These are phyloP conservation scores for Arbacia lixula DNA, from an alignment of 53 echinoderm and acorn worm genomes.

Conservation along the genomic window DNA sequence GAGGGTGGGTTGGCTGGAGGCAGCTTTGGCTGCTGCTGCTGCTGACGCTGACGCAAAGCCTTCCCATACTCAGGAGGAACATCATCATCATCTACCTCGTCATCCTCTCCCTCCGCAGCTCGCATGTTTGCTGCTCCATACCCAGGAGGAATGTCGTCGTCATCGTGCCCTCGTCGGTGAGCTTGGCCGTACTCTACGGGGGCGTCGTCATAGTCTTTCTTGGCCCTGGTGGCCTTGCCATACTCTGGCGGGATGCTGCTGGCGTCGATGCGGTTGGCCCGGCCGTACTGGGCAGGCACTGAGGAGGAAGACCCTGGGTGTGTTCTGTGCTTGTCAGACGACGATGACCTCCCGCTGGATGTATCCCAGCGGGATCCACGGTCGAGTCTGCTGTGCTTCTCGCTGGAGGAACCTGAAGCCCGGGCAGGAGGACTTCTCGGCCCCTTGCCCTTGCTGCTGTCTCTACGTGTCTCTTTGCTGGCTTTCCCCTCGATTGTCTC, in stretches of 20 bases:
- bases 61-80: constrained; percentile 52
- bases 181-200: not conserved
- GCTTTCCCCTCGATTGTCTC: constrained; percentile 21
- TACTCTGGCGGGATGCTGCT: constrained; percentile 7
- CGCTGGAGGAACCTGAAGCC: constrained; percentile 3
- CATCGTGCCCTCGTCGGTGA: not conserved
- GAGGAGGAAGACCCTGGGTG: not conserved
- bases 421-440: constrained; percentile 2
- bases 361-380: not conserved
- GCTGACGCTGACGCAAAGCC: constrained; percentile 17
- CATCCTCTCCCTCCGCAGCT: constrained; percentile 2
- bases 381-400: not conserved
- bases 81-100: constrained; percentile 33
- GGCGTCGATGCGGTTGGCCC: constrained; percentile 1
- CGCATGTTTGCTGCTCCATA: constrained; percentile 33
- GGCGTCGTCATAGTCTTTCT: not conserved
- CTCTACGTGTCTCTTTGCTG: not conserved
- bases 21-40: constrained; percentile 4
- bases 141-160: constrained; percentile 27
- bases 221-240: constrained; percentile 17
- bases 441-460: constrained; percentile 7
- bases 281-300: constrained; percentile 11
- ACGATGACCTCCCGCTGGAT: not conserved
- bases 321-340: not conserved
- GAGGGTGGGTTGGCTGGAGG: too few species aligned